These are phyloP conservation scores for Steinernema scapterisci DNA, from an alignment of 2,888 invertebrate genomes.

Conservation along the genomic window DNA sequence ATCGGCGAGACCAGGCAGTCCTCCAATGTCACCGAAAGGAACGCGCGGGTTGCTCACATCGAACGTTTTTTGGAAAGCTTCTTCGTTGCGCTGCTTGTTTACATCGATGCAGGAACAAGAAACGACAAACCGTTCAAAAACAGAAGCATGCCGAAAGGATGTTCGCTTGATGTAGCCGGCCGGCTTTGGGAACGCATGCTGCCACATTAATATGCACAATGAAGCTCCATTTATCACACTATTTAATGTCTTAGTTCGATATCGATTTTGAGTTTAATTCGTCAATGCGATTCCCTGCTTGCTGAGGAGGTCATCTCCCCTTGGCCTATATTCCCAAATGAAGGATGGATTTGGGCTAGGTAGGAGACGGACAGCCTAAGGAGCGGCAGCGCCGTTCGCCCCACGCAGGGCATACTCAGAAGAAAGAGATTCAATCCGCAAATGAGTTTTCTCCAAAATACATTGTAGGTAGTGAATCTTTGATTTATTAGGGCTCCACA, in stretches of 20 bases:
- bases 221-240: not conserved
- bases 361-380: not conserved
- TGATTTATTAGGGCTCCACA: too few relatives aligned
- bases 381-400: too few relatives aligned
- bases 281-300: conserved; percentile 8
- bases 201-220: not conserved
- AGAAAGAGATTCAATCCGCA: too few relatives aligned
- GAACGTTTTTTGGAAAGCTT: not conserved
- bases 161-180: conserved; percentile 73
- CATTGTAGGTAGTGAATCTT: too few relatives aligned
- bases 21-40: not conserved
- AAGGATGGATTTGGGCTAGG: not conserved
- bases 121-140: conserved; percentile 3
- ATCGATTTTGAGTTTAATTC: conserved; percentile 24
- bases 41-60: not conserved
- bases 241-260: conserved; percentile 14
- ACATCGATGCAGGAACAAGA: not conserved
- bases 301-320: not conserved
- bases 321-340: not conserved
- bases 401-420: not conserved
- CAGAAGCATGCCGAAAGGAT: not conserved
- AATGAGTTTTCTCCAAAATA: too few relatives aligned
- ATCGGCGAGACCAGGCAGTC: not conserved
- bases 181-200: conserved; percentile 77
- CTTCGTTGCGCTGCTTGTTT: not conserved